Evolutionary conservation across 2,113 vertebrate genomes (phyloP).

Genomic region (Pterocles burchelli): DNA sequence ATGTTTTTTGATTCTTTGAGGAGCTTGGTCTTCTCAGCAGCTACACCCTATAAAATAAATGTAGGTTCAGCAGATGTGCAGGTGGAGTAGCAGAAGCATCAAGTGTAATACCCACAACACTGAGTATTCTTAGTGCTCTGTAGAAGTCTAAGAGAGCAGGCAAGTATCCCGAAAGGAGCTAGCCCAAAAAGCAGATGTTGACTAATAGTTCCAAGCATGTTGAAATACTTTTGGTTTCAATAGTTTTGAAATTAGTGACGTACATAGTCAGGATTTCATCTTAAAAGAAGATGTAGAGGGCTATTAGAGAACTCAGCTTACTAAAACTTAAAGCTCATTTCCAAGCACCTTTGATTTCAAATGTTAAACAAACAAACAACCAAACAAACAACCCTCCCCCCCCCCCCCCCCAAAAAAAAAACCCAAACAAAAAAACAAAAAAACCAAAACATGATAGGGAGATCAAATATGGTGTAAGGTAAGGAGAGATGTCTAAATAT

Average conservation of each 20-base stretch:
- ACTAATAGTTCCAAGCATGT: conserved; percentile 11
- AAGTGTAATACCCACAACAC: not conserved
- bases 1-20: not conserved
- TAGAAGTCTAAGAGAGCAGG: not conserved
- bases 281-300: not conserved
- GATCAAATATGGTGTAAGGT: not conserved
- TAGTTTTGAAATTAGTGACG: not conserved
- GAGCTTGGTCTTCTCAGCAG: not conserved
- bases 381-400: not conserved
- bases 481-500: conserved; percentile 56
- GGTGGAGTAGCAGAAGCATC: not conserved
- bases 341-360: not conserved
- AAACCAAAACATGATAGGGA: not conserved
- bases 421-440: not conserved
- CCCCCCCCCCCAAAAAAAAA: not conserved
- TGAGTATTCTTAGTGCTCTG: not conserved
- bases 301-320: not conserved
- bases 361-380: not conserved
- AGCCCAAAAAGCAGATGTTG: not conserved
- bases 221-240: conserved; percentile 19
- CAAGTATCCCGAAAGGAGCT: not conserved
- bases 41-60: not conserved
- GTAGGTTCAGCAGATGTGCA: not conserved
- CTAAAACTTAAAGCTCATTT: not conserved
- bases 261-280: not conserved